Evolutionary conservation across 2,113 vertebrate genomes (phyloP), one percentile per base, ranked within the genome.

Genomic region (Tauraco erythrolophus): DNA sequence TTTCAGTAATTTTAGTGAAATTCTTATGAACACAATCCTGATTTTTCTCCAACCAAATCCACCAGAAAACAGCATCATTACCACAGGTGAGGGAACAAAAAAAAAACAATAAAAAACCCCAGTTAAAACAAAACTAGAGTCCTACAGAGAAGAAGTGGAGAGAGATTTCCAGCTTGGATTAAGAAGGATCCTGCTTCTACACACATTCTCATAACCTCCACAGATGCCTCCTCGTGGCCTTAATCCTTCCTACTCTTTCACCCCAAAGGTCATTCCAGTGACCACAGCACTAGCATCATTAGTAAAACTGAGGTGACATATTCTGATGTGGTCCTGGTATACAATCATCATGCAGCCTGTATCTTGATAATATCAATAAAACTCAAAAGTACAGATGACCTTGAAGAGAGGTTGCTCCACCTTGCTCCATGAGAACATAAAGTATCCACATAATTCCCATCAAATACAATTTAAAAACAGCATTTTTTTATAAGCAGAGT

Each of bases 341-440:
- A n/a, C 28, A 11, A 45, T 16, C 14, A 30, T 21, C 28, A 37
- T 12, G 30, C 24, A 61, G 23, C 39, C 33, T 41, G 33, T 35
- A 45, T 22, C 43, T 33, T 0, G 1, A 10, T 0, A 46, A 6
- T 11, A n/a, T 23, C 15, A 24, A 69, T 10, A 13, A 13, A 72
- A 31, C 6, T 84, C 11, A 64, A 54, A 94, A 65, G 45, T 11
- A 70, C 14, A 84, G 25, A 22, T 22, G 24, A 39, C 4, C 15
- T 84, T 7, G 4, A 57, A 39, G 7, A 58, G 19, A 48, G 5
- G 11, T 7, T 64, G 5, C 1, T 72, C 7, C 10, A 13, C 35
- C 6, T 62, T 58, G 10, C 9, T 70, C 12, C 43, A 4, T 31
- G 4, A 65, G 5, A 69, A 46, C 8, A 46, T 1, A 19, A 24